Evolutionary conservation across 2,113 vertebrate species (phyloP), one percentile per base, ranked within the genome.

Genomic region (Mastomys coucha): DNA sequence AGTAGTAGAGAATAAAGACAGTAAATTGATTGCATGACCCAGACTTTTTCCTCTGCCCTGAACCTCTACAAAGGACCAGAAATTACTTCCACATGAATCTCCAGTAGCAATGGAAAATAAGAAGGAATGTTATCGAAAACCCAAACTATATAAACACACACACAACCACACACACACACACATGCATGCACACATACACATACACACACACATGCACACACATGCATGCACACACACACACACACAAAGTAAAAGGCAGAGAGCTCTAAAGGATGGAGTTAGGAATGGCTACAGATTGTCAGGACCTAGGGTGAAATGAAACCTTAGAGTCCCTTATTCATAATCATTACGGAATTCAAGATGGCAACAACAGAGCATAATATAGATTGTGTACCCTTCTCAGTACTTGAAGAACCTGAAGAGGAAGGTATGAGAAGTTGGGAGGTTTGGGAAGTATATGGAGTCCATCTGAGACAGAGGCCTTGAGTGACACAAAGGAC

Each of bases 41-140:
- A 77, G 42, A 63, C 67, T 69, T 53, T 42, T 49, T 56, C 82
- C 92, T 81, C 89, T 69, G 42, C 65, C 63, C 87, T 70, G 69
- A 49, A 80, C 63, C 76, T n/a, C 76, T 87, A 88, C n/a, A 89
- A 94, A 95, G 70, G 42, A 20, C n/a, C 39, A 56, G 16, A 36
- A 22, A 65, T 58, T 51, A 60, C 60, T 91, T 91, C 73, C 70
- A 33, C n/a, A 24, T 31, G 58, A 93, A 49, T 93, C 69, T 89
- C 86, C 10, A 53, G 31, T 10, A 45, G 70, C 49, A 63, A 2
- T 49, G 16, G 69, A 75, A 92, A 90, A 72, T 81, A 93, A 89
- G 49, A 88, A 87, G 33, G 33, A 49, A 10, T 49, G 2, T 85
- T 80, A 26, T 97, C 76, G 88, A 65, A 89, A 76, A 76, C 28